These are phyloP conservation scores for Miniopterus natalensis DNA, from an alignment of 2,113 vertebrate species.

Conservation along the genomic window DNA sequence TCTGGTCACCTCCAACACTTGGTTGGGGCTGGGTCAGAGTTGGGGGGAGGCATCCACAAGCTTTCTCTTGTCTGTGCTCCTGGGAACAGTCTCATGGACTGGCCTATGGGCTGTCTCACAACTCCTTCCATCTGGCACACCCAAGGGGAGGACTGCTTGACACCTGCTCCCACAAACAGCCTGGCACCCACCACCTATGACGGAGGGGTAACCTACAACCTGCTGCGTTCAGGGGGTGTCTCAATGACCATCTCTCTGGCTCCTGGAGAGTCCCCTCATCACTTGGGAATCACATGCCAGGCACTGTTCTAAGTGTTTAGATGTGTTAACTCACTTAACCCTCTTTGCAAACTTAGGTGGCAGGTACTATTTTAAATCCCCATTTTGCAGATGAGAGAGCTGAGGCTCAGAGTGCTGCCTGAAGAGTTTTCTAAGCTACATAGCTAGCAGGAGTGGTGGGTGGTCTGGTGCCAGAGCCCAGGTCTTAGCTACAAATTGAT, in stretches of 20 bases:
- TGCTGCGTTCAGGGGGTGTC: background rate
- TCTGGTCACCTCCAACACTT: background rate
- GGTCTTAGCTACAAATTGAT: background rate
- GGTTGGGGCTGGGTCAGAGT: background rate
- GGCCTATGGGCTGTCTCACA: too few relatives aligned
- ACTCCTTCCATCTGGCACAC: background rate
- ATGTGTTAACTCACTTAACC: background rate
- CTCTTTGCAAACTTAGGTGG: background rate
- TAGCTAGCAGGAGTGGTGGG: too few relatives aligned
- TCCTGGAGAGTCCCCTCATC: background rate
- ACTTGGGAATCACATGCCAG: background rate
- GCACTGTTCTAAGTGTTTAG: background rate
- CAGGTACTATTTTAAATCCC: background rate
- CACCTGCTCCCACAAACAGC: background rate
- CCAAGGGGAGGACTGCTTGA: background rate
- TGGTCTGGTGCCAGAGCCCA: background rate
- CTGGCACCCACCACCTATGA: background rate
- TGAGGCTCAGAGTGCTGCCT: background rate
- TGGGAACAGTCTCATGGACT: background rate
- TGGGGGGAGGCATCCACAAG: background rate
- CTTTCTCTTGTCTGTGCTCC: background rate
- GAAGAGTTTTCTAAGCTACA: background rate
- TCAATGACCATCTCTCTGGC: background rate
- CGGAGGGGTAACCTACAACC: background rate
- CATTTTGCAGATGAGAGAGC: background rate